Conservation (phyloP, 35 echinoderm and acorn worm genomes). For the Amphiura filiformis region DNA sequence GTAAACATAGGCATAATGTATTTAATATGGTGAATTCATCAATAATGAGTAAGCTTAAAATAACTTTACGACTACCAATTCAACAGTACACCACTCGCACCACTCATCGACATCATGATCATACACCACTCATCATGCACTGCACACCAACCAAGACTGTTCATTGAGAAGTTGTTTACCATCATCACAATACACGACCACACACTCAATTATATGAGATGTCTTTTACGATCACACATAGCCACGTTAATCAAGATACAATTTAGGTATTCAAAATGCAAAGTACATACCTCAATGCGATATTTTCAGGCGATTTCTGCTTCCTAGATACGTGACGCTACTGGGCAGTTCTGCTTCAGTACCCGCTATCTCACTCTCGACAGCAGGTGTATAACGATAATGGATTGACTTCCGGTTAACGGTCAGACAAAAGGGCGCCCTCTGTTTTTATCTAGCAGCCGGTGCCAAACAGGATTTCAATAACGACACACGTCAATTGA, state of each 20-base stretch:
- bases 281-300: background rate
- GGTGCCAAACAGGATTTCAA: background rate
- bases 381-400: background rate
- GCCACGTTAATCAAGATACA: background rate
- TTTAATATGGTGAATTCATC: too few species aligned
- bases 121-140: background rate
- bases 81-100: too few species aligned
- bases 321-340: background rate
- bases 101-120: too few species aligned
- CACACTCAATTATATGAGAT: background rate
- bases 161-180: background rate
- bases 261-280: background rate
- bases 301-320: background rate
- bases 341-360: too few species aligned
- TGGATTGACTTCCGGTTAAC: background rate
- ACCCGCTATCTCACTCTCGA: background rate
- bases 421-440: background rate
- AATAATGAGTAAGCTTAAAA: too few species aligned
- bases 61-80: too few species aligned
- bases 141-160: background rate
- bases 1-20: too few species aligned
- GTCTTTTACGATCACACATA: background rate
- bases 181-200: background rate
- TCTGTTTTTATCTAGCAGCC: background rate
- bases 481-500: background rate